Evolutionary conservation across 2,888 invertebrate species (phyloP), one percentile per base, ranked within the genome.

Genomic region (Pyrrhosoma nymphula): DNA sequence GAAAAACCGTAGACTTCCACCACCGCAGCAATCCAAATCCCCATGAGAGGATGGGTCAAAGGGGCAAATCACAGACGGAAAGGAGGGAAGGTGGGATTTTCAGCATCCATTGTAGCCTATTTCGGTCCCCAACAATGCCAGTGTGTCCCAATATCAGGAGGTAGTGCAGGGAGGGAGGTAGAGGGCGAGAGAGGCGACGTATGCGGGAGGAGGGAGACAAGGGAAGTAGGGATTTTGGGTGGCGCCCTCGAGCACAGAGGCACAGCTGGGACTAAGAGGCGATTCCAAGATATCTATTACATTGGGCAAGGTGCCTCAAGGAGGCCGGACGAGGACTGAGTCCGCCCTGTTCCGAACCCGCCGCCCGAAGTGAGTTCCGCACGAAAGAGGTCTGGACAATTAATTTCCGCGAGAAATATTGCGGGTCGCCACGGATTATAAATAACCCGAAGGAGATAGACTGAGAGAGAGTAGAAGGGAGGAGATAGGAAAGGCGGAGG

Each of bases 221-320:
- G n/a, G n/a, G 26, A 82, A 82, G 69, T 8, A n/a, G 14, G 82
- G 82, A 82, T 82, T 60, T 60, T n/a, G n/a, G 69, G 82, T 69
- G 69, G n/a, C 30, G 30, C 30, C 69, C 69, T 26, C 69, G 0
- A 0, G 26, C n/a, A 3, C 69, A 10, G 47, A 47, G 82, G 35
- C 82, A 89, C 89, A 89, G 89, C 56, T 89, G 89, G 56, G 56
- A 8, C 89, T 39, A 26, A 47, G 63, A 39, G 35, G 93, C 60
- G 69, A 69, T 93, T 47, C 93, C 47, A 91, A 91, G 91, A 91
- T 91, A 93, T 63, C 93, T 47, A 69, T 93, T 93, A 93, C 93
- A 93, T 93, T 93, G 93, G 93, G 93, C 93, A 93, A 35, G 10
- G 93, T 93, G 93, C 93, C 93, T 69, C 93, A 63, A 93, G 39